Conservation (phyloP, 2,113 vertebrate species). For the Neofelis nebulosa region DNA sequence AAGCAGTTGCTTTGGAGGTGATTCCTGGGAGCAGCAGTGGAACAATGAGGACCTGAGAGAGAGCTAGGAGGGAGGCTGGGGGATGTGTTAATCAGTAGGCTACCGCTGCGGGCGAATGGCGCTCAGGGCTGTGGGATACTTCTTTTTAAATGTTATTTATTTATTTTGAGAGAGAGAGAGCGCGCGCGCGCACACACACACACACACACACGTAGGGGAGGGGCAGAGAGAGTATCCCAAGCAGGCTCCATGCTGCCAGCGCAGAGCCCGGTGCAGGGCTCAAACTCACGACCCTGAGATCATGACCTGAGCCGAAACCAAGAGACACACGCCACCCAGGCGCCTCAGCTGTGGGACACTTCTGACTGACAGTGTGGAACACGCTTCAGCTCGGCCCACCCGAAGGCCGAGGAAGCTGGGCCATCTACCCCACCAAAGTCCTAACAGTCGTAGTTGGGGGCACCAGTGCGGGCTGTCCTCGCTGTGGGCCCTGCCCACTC, state of each 20-base stretch:
- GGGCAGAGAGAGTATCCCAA: too few species aligned
- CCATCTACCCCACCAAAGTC: neutral
- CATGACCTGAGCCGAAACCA: too few species aligned
- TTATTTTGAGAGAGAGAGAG: too few species aligned
- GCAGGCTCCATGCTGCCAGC: too few species aligned
- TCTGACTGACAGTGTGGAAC: neutral
- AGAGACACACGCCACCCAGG: too few species aligned
- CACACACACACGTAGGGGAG: too few species aligned
- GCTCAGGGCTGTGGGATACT: neutral
- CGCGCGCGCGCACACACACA: rapidly evolving
- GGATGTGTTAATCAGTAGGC: neutral
- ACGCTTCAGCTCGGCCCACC: neutral
- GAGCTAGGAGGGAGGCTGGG: neutral
- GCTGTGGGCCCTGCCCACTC: neutral
- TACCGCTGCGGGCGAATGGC: neutral
- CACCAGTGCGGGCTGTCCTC: neutral
- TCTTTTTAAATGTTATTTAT: too few species aligned
- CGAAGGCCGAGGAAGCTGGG: neutral
- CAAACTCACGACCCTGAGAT: too few species aligned
- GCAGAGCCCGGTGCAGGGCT: too few species aligned
- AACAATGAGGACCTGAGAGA: neutral
- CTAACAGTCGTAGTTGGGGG: neutral
- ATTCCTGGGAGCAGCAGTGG: neutral
- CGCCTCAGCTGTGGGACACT: neutral
- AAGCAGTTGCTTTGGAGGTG: neutral